Evolutionary conservation across 2,888 invertebrate genomes (phyloP), one percentile per base, ranked within the genome.

Genomic region (Metopia argyrocephala): DNA sequence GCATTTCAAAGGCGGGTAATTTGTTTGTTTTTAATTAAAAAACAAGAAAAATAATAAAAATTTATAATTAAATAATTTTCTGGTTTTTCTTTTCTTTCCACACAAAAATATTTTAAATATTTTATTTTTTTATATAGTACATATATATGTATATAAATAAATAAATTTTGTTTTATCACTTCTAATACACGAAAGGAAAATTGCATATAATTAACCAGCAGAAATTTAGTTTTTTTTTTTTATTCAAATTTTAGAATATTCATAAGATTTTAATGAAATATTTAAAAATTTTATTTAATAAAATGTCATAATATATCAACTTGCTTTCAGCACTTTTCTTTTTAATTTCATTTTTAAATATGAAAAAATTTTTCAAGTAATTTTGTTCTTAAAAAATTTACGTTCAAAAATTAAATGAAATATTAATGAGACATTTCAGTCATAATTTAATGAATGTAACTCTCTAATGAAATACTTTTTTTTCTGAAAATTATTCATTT

Each of bases 171-270:
- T 52, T 5, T 18, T 50, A 56, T n/a, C 50, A 38, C 15, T 27
- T 48, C 5, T 6, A 1, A 48, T 48, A 3, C 31, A 48, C 65
- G 18, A 21, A 28, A 18, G 23, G 52, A 38, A 38, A 66, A 66
- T 31, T 68, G 62, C 61, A 62, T 62, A 71, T 62, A 62, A 73
- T 78, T 78, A 73, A 73, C 66, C 62, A 66, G 68, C 61, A 71
- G 52, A 66, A 66, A 73, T 68, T 68, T 62, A 78, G 68, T 62
- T 46, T 71, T 73, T 78, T 20, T 61, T 68, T 56, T 71, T 9
- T 38, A 12, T 15, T 3, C 38, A 38, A n/a, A 15, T 66, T 62
- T 68, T 57, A 68, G 68, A 74, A 74, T 79, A 75, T 79, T 79
- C 70, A 70, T 79, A 59, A 75, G 46, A 28, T n/a, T n/a, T n/a